These are phyloP conservation scores for Sclerurus mexicanus DNA, from an alignment of 2,113 vertebrate species.

Conservation along the genomic window DNA sequence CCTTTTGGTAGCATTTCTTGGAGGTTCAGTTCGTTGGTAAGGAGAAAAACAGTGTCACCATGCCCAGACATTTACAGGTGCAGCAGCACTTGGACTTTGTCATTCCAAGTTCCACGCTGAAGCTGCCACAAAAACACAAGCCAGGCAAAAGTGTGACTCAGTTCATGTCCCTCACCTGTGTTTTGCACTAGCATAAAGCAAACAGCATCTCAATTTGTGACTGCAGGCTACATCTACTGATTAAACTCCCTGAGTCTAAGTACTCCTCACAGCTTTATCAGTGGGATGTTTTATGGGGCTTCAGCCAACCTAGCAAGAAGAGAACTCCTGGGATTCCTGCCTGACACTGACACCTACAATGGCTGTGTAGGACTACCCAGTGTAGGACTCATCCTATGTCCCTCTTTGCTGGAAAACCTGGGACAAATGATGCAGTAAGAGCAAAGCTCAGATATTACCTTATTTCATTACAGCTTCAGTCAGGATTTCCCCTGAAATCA, in stretches of 20 bases:
- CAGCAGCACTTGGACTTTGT: background rate
- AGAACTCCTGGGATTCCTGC: background rate
- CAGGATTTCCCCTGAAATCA: background rate
- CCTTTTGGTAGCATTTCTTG: background rate
- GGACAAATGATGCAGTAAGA: background rate
- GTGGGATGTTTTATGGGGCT: background rate
- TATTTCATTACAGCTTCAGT: background rate
- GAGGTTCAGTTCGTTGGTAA: background rate
- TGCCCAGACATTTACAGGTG: background rate
- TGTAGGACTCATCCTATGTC: background rate
- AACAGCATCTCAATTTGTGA: background rate
- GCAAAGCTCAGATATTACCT: background rate
- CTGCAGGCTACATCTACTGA: background rate
- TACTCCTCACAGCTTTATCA: background rate
- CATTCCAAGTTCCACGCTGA: fast-evolving
- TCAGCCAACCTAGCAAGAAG: background rate
- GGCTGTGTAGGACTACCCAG: background rate
- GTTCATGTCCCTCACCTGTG: background rate
- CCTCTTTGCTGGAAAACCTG: background rate
- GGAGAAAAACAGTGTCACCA: background rate
- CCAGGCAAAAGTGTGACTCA: background rate
- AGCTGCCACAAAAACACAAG: background rate
- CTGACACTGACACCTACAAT: background rate
- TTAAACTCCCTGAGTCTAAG: background rate
- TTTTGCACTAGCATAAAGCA: background rate